Percentiles rank a stretch among this genome's conserved stretches.
Evolutionary conservation across 2,113 vertebrate genomes (phyloP).

Genomic region (Myrmophylax atrothorax): DNA sequence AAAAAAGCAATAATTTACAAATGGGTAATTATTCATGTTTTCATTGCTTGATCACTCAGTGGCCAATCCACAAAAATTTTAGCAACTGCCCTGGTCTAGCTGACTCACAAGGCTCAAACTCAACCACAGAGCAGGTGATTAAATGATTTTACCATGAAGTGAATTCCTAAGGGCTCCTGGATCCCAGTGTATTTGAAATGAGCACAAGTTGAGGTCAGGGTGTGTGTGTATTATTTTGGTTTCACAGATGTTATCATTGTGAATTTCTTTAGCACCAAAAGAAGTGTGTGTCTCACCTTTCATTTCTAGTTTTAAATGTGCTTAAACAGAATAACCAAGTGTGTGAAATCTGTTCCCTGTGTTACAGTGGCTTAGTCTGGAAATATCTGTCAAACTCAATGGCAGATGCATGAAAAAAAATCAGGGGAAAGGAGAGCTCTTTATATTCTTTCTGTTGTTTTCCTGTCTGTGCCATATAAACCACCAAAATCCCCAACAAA

Average conservation of each 20-base stretch:
- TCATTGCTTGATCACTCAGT: background rate
- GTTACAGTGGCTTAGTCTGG: background rate
- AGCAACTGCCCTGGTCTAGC: background rate
- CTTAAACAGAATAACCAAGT: background rate
- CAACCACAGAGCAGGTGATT: background rate
- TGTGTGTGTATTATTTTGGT: background rate
- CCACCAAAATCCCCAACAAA: background rate
- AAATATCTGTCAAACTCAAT: background rate
- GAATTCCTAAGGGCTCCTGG: background rate
- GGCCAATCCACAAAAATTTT: background rate
- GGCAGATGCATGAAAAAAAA: background rate
- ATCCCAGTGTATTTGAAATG: background rate
- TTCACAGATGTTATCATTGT: background rate
- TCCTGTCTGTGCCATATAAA: background rate
- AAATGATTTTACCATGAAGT: background rate
- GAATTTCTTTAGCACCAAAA: background rate
- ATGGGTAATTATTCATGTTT: background rate
- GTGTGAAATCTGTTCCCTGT: background rate
- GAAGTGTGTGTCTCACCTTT: background rate
- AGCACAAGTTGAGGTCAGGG: background rate
- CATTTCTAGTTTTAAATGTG: background rate
- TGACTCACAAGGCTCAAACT: background rate
- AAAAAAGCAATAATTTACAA: slow-evolving; percentile 38
- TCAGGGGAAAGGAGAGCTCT: background rate
- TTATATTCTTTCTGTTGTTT: background rate